Evolutionary conservation across 2,113 vertebrate genomes (phyloP).

Genomic region (Noctilio leporinus): DNA sequence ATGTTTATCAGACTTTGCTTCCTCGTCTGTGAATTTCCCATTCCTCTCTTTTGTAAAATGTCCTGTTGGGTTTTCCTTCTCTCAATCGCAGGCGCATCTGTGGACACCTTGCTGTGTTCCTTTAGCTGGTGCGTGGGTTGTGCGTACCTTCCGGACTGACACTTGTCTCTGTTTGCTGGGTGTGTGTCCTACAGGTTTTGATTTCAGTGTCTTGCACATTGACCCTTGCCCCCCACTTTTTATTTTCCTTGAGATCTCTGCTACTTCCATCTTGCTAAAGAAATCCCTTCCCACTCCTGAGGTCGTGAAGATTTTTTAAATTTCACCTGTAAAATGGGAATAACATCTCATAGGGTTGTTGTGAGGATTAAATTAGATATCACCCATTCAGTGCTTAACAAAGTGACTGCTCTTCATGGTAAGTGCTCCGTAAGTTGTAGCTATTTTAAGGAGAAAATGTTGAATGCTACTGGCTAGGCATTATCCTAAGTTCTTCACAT

Average conservation of each 20-base stretch:
- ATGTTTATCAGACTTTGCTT: background rate
- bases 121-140: background rate
- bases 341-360: no score
- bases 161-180: background rate
- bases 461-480: no score
- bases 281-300: background rate
- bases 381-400: no score
- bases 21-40: background rate
- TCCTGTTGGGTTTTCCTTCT: background rate
- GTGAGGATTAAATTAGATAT: no score
- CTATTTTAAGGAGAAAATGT: no score
- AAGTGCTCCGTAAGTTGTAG: no score
- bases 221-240: background rate
- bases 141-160: background rate
- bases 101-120: background rate
- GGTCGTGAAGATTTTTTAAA: background rate
- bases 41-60: background rate
- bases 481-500: no score
- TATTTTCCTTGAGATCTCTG: background rate
- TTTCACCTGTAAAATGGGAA: no score
- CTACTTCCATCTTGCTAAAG: background rate
- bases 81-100: background rate
- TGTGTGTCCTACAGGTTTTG: background rate
- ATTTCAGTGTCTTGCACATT: background rate
- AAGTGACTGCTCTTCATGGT: no score